Base-by-base conservation (phyloP, 1,140 invertebrate species). In the Cotesia glomerata region DNA sequence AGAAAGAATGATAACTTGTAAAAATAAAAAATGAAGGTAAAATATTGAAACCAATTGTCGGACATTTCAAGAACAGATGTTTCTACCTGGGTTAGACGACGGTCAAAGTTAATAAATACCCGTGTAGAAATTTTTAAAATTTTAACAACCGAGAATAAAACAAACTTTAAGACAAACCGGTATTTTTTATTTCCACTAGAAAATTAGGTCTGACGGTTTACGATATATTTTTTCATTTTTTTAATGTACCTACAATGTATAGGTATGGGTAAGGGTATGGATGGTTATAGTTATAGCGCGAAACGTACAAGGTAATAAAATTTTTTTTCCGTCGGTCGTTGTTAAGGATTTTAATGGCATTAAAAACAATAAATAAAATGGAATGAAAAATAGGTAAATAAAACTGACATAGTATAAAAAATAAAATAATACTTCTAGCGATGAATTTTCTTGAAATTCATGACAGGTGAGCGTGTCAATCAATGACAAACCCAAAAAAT, bases 91-190 rank as follows among this genome's bases (percentile, higher is more conserved):
- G 9, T 51, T 62, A 63, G 52, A 61, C 35, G 62, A 61, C 64
- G 65, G 52, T 58, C 49, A 75, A 58, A 72, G 71, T 56, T 75
- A 67, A 77, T 62, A 72, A 75, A 78, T 75, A 69, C 65, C 49
- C 51, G n/a, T 13, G 13, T 16, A 68, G 69, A 66, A 69, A 39
- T 71, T 64, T 74, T 58, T 78, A 71, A 58, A 61, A 65, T 59
- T 39, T 51, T 52, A 58, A 71, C 75, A 75, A 71, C 61, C 39
- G 39, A 45, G 39, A 45, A 45, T 34, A 75, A 59, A 72, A 74
- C 74, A 79, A 75, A 78, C 74, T 69, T 73, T 11, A 35, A 64
- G 32, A 64, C 45, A 64, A 64, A 64, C 62, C 62, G 62, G 62
- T 64, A 39, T 62, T 64, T 64, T 64, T 76, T 74, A 51, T 58